phyloP scores from a whole-genome alignment of 2,888 invertebrate genomes.

The Opisthograptis luteolata region DNA sequence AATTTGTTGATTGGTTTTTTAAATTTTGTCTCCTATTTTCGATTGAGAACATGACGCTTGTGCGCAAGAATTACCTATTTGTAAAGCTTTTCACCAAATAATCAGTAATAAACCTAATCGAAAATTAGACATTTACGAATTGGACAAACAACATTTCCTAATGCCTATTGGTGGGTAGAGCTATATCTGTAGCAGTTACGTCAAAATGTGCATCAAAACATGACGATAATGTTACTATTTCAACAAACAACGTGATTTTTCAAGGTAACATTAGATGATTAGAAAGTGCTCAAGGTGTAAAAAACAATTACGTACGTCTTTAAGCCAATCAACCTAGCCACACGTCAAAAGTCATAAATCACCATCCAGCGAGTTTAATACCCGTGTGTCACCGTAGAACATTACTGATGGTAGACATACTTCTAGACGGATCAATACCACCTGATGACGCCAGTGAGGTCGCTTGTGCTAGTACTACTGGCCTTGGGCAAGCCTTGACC shows the following conservation, averaged over 20 bases:
- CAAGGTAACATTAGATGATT: conserved; percentile 12
- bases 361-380: too few species aligned
- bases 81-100: too few species aligned
- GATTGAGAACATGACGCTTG: background rate
- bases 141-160: background rate
- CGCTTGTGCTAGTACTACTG: background rate
- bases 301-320: conserved; percentile 1
- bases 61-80: too few species aligned
- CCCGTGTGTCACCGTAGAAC: conserved; percentile 13
- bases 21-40: background rate
- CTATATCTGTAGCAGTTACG: conserved; percentile 8
- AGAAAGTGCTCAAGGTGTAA: background rate
- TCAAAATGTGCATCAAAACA: conserved; percentile 6
- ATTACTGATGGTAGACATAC: conserved; percentile 18
- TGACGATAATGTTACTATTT: conserved; percentile 1
- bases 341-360: conserved; percentile 5
- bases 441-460: conserved; percentile 10
- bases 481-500: conserved; percentile 25
- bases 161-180: background rate
- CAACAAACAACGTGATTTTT: background rate
- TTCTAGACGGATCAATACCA: conserved; percentile 25
- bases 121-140: background rate
- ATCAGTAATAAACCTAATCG: background rate
- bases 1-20: background rate
- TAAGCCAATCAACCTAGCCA: background rate